Percentiles rank a stretch among this genome's conserved stretches.
phyloP scores from a whole-genome alignment of 2,113 vertebrate genomes.

The Tautogolabrus adspersus region DNA sequence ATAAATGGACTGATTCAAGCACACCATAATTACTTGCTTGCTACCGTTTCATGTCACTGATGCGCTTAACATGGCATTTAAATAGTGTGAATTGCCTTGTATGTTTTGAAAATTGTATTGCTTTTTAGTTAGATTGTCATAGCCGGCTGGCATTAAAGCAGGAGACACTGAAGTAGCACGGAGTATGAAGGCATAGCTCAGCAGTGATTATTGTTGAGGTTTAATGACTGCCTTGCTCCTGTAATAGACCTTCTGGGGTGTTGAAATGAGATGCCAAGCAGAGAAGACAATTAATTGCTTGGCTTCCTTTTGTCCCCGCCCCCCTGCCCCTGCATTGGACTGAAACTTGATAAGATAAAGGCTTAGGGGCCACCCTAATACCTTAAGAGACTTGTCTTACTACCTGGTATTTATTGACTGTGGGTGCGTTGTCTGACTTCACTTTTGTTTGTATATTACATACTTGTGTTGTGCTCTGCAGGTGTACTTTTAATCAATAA shows the following conservation, averaged over 20 bases:
- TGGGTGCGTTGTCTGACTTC: slow-evolving; percentile 43
- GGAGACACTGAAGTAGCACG: slow-evolving; percentile 64
- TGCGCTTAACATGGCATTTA: slow-evolving; percentile 57
- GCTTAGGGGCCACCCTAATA: slow-evolving; percentile 77
- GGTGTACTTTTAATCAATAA: not conserved
- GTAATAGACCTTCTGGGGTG: slow-evolving; percentile 85
- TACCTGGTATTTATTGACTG: slow-evolving; percentile 37
- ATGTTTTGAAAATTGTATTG: slow-evolving; percentile 63
- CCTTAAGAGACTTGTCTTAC: slow-evolving; percentile 60
- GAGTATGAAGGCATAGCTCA: slow-evolving; percentile 76
- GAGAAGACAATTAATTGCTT: slow-evolving; percentile 87
- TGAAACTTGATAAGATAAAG: slow-evolving; percentile 81
- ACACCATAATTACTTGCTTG: slow-evolving; percentile 46
- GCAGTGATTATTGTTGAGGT: slow-evolving; percentile 84
- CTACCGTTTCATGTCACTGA: slow-evolving; percentile 52
- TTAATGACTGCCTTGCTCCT: slow-evolving; percentile 84
- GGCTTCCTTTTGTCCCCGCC: slow-evolving; percentile 80
- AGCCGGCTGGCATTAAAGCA: slow-evolving; percentile 69
- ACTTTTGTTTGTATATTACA: slow-evolving; percentile 14
- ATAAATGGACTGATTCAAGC: slow-evolving; percentile 43
- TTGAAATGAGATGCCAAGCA: slow-evolving; percentile 85
- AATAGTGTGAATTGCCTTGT: slow-evolving; percentile 49
- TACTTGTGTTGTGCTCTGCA: not conserved
- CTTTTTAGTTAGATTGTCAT: slow-evolving; percentile 71
- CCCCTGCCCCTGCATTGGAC: slow-evolving; percentile 68